phyloP scores from a whole-genome alignment of 2,797 vertebrate genomes.

The Halcyon badia region DNA sequence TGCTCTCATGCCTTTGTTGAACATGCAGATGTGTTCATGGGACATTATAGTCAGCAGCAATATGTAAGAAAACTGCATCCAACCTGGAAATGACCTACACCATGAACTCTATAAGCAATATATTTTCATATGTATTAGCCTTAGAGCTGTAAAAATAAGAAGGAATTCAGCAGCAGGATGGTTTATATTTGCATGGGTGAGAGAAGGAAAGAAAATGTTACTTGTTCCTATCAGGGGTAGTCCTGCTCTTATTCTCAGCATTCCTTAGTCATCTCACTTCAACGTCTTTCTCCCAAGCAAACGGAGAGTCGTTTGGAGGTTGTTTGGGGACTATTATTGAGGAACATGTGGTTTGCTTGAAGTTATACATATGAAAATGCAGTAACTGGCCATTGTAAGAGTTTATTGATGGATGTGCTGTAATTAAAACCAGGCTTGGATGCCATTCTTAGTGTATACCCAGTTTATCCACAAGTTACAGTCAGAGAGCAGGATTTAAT shows the following conservation, averaged over 20 bases:
- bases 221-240: neutral
- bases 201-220: neutral
- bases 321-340: neutral
- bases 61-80: neutral
- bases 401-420: rapidly evolving
- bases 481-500: neutral
- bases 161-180: neutral
- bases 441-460: neutral
- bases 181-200: neutral
- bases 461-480: neutral
- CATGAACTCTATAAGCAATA: neutral
- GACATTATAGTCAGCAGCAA: neutral
- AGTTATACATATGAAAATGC: neutral
- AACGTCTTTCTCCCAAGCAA: neutral
- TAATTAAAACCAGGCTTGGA: neutral
- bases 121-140: neutral
- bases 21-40: neutral
- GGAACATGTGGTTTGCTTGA: neutral
- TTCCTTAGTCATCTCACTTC: neutral
- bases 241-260: neutral
- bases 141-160: neutral
- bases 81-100: neutral
- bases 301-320: neutral
- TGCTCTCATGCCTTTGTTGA: neutral
- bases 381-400: neutral